Evolutionary conservation across 1,140 invertebrate species (phyloP), one percentile per base, ranked within the genome.

Genomic region (Gonioctena quinquepunctata): DNA sequence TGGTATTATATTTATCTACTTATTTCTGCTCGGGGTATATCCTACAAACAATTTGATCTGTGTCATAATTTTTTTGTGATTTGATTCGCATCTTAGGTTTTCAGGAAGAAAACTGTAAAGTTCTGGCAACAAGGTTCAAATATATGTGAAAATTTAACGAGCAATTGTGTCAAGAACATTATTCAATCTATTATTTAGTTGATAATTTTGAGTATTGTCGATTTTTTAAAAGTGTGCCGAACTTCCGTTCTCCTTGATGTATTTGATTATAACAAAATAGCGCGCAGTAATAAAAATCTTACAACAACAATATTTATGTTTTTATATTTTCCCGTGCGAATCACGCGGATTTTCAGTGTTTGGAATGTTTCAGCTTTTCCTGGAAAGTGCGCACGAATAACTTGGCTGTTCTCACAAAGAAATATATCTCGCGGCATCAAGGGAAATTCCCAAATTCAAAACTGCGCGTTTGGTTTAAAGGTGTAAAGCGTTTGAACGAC

Each of bases 391-490:
- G 33, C 16, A 13, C 2, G 16, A 42, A 42, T 42, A 42, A 13
- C 16, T 42, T 42, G 33, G 33, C 33, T 42, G 33, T 42, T 42
- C 33, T n/a, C 33, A 42, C 33, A 42, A 42, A 42, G 25, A 57
- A 25, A 68, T n/a, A 68, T 48, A 21, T 61, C n/a, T 49, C 22
- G 26, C n/a, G 18, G 65, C 56, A 63, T 66, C 56, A 56, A 69
- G 71, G 75, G 69, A 76, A 76, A 74, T 74, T 76, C 73, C 73
- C n/a, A 52, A 60, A 50, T 52, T 28, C 57, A 75, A 71, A 78
- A 77, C 25, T 75, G 74, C 76, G 77, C 77, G 72, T 76, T 78
- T 71, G 67, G 59, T 54, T 65, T 71, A 72, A 71, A 73, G 69
- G 66, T 71, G 64, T 63, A 70, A 76, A 67, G 68, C 73, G 69